Conservation (phyloP, 2,888 invertebrate genomes). For the Phasia obesa region DNA sequence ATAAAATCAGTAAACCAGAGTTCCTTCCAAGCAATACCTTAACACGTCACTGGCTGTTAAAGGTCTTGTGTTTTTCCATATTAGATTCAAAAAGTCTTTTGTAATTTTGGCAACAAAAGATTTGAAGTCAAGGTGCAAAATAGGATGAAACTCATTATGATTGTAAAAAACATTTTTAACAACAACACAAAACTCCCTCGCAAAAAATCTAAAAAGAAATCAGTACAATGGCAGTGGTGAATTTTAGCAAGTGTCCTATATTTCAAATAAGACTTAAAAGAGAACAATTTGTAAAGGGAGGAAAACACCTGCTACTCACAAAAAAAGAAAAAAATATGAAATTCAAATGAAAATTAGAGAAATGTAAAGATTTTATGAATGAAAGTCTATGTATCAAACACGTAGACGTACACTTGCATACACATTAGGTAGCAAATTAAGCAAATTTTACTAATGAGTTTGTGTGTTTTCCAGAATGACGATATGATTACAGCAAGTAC, state of each 20-base stretch:
- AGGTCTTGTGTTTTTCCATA: constrained; percentile 44
- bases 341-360: not conserved
- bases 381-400: constrained; percentile 13
- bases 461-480: constrained; percentile 31
- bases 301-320: constrained; percentile 51
- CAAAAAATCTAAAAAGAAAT: constrained; percentile 35
- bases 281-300: not conserved
- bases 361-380: constrained; percentile 51
- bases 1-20: not conserved
- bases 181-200: constrained; percentile 58
- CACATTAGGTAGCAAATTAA: constrained; percentile 14
- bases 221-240: constrained; percentile 29
- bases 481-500: constrained; percentile 54
- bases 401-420: not conserved
- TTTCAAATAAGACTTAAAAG: constrained; percentile 6
- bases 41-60: constrained; percentile 20
- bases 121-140: constrained; percentile 79
- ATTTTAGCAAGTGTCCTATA: constrained; percentile 66
- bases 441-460: constrained; percentile 41
- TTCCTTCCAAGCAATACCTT: not conserved
- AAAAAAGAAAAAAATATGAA: constrained; percentile 11
- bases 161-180: constrained; percentile 35
- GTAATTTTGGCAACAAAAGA: constrained; percentile 51
- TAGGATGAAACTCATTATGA: constrained; percentile 74
- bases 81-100: constrained; percentile 35